Evolutionary conservation across 2,113 vertebrate genomes (phyloP).

Genomic region (Bambusicola thoracicus): DNA sequence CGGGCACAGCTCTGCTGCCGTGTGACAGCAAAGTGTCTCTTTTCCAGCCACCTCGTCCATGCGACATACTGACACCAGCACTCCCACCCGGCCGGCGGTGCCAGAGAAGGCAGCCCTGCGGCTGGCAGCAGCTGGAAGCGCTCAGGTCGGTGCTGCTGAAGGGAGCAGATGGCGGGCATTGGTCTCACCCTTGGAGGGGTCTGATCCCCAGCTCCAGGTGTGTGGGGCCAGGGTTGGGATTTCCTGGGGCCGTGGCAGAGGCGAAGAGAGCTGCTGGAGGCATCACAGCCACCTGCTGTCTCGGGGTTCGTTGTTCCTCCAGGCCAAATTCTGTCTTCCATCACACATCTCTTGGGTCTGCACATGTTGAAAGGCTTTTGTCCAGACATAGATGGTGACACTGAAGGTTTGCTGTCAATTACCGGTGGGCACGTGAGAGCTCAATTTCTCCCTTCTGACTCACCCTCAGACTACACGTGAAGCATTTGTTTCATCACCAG

Average conservation of each 20-base stretch:
- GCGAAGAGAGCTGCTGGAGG: neutral
- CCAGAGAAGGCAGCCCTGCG: conserved; percentile 78
- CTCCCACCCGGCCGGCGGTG: conserved; percentile 80
- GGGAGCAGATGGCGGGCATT: neutral
- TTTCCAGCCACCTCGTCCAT: conserved; percentile 79
- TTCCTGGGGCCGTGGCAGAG: neutral
- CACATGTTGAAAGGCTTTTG: neutral
- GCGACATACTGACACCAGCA: conserved; percentile 82
- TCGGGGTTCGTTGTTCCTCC: neutral
- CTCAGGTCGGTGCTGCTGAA: conserved; percentile 76
- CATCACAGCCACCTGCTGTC: neutral
- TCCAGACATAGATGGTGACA: neutral
- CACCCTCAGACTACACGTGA: rapidly evolving
- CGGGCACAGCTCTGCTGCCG: rapidly evolving
- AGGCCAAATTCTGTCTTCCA: neutral
- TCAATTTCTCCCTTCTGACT: neutral
- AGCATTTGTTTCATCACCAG: neutral
- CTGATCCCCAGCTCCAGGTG: neutral
- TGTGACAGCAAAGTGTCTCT: neutral
- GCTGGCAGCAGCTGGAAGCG: conserved; percentile 68
- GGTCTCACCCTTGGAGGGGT: neutral
- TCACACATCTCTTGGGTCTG: neutral
- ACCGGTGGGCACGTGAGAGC: neutral
- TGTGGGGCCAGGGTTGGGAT: neutral
- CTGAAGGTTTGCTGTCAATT: neutral